Percentiles rank a stretch among this genome's conserved stretches.
Conservation (phyloP, 2,888 invertebrate genomes). For the Galerucella calmariensis region DNA sequence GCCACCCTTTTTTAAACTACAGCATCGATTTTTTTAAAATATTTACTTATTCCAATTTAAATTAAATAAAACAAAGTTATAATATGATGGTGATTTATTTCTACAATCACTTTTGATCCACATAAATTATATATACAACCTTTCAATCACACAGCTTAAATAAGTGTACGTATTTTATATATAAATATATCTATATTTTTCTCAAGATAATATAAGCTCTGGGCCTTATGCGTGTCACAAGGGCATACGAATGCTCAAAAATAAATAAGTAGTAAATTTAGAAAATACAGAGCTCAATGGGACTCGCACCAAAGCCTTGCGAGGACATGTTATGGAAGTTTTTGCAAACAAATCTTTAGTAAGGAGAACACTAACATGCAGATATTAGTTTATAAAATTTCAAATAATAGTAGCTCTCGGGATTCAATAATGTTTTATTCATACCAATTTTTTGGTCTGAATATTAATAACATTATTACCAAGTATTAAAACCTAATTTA, state of each 20-base stretch:
- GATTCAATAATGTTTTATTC: too few relatives aligned
- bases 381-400: not conserved
- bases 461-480: too few relatives aligned
- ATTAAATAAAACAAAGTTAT: slow-evolving; percentile 42
- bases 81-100: slow-evolving; percentile 64
- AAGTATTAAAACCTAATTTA: too few relatives aligned
- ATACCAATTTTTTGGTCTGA: too few relatives aligned
- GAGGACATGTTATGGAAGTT: slow-evolving; percentile 53
- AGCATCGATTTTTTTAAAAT: too few relatives aligned
- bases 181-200: slow-evolving; percentile 58
- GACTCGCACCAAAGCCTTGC: slow-evolving; percentile 56
- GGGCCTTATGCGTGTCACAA: slow-evolving; percentile 58
- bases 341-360: slow-evolving; percentile 49
- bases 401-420: too few relatives aligned
- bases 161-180: slow-evolving; percentile 63
- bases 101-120: slow-evolving; percentile 65
- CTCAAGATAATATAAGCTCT: slow-evolving; percentile 59
- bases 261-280: slow-evolving; percentile 48
- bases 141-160: slow-evolving; percentile 65
- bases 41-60: too few relatives aligned
- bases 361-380: not conserved
- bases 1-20: too few relatives aligned
- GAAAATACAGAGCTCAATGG: slow-evolving; percentile 50
- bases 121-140: slow-evolving; percentile 66
- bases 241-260: slow-evolving; percentile 56